These are phyloP conservation scores for Drosophila punjabiensis DNA, from an alignment of 1,140 invertebrate genomes.

Conservation along the genomic window DNA sequence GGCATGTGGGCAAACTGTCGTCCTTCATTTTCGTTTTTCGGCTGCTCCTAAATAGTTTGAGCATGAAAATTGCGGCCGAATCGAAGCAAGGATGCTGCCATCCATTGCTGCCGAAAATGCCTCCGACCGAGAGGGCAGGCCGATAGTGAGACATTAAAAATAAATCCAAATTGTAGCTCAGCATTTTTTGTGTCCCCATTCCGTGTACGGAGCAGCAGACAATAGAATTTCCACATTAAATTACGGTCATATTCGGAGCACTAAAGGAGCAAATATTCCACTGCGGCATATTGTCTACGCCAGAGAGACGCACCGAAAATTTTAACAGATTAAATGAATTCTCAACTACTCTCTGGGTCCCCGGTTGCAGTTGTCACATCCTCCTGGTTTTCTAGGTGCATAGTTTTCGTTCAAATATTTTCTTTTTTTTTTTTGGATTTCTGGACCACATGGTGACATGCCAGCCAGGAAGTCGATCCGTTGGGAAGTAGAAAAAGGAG, in stretches of 20 bases:
- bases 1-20: conserved; percentile 67
- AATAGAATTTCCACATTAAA: conserved; percentile 70
- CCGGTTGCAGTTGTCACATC: conserved; percentile 55
- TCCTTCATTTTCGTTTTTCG: conserved; percentile 49
- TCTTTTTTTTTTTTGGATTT: conserved; percentile 30
- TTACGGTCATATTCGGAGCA: conserved; percentile 33
- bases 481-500: conserved; percentile 11
- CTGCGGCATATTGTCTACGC: conserved; percentile 16
- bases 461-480: conserved; percentile 46
- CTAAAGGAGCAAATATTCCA: conserved; percentile 34
- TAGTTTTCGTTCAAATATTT: conserved; percentile 59
- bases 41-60: conserved; percentile 58
- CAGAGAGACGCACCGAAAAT: conserved; percentile 43
- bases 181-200: conserved; percentile 22
- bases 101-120: conserved; percentile 32
- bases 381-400: conserved; percentile 34
- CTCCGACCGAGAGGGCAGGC: conserved; percentile 54
- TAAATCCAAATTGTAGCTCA: conserved; percentile 74
- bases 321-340: conserved; percentile 75
- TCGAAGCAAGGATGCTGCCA: conserved; percentile 52
- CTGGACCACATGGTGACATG: conserved; percentile 47
- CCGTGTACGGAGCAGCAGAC: conserved; percentile 32
- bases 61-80: conserved; percentile 71
- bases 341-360: conserved; percentile 63
- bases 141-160: conserved; percentile 69